phyloP scores from a whole-genome alignment of 2,888 invertebrate species.

The Trisateles emortualis region DNA sequence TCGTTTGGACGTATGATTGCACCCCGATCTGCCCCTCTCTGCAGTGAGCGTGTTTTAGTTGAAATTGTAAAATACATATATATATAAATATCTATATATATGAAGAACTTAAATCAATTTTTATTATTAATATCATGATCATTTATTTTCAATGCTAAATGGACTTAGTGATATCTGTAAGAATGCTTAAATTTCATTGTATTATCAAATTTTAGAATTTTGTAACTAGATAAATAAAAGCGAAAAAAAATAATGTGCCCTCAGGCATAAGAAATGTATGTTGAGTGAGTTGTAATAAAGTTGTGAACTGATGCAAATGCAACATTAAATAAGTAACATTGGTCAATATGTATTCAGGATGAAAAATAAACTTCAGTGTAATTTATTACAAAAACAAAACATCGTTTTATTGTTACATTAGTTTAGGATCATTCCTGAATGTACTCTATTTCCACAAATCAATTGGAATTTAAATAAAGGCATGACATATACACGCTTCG shows the following conservation, averaged over 20 bases:
- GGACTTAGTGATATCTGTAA: constrained; percentile 82
- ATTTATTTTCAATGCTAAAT: constrained; percentile 83
- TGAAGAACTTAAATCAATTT: constrained; percentile 82
- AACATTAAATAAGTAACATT: constrained; percentile 70
- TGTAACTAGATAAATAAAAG: constrained; percentile 76
- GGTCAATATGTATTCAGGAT: constrained; percentile 84
- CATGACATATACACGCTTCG: too few relatives aligned
- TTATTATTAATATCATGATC: constrained; percentile 80
- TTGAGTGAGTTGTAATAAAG: constrained; percentile 80
- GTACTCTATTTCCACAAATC: too few relatives aligned
- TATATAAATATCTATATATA: constrained; percentile 59
- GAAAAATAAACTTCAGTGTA: constrained; percentile 87
- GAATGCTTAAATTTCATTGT: constrained; percentile 85
- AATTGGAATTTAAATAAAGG: too few relatives aligned
- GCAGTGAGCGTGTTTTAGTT: constrained; percentile 81
- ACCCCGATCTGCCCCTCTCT: constrained; percentile 67
- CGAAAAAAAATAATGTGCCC: constrained; percentile 66
- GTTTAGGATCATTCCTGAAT: too few relatives aligned
- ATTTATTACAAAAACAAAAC: constrained; percentile 76
- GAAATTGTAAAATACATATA: constrained; percentile 70
- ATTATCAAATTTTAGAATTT: constrained; percentile 81
- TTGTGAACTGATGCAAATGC: constrained; percentile 72
- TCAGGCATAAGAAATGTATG: constrained; percentile 77
- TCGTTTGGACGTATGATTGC: constrained; percentile 83
- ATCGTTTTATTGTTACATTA: constrained; percentile 54